Conservation (phyloP, 2,113 vertebrate genomes). For the Strix aluco region DNA sequence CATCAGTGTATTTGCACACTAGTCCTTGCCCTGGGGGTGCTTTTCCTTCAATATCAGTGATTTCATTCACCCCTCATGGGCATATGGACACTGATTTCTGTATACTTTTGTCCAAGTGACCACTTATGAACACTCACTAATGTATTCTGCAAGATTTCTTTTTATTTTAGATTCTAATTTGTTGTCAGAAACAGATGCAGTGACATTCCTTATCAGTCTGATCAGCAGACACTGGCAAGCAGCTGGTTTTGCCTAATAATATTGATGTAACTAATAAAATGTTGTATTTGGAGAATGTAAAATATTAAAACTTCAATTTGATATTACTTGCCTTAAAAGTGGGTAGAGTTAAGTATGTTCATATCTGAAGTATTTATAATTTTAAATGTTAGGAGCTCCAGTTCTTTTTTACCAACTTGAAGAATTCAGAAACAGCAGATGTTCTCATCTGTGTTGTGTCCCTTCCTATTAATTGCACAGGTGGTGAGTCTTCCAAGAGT, state of each 20-base stretch:
- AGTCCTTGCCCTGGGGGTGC: neutral
- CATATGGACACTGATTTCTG: neutral
- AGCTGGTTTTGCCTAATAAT: neutral
- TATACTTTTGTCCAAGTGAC: neutral
- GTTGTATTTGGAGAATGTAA: neutral
- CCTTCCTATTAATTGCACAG: neutral
- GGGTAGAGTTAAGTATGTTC: neutral
- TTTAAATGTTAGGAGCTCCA: neutral
- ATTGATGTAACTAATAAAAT: neutral
- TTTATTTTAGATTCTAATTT: neutral
- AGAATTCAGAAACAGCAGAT: neutral
- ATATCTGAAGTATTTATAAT: neutral
- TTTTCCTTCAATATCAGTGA: neutral
- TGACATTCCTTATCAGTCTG: neutral
- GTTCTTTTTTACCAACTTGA: neutral
- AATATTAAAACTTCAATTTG: neutral
- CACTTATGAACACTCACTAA: neutral
- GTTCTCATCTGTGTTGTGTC: neutral
- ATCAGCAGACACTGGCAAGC: neutral
- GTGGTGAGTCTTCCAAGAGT: neutral
- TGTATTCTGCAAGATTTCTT: neutral
- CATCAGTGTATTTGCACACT: neutral
- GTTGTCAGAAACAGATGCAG: neutral
- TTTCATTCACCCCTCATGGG: neutral
- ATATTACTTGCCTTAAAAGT: neutral